Evolutionary conservation across 1,140 invertebrate genomes (phyloP).

Genomic region (Bombus haemorrhoidalis): DNA sequence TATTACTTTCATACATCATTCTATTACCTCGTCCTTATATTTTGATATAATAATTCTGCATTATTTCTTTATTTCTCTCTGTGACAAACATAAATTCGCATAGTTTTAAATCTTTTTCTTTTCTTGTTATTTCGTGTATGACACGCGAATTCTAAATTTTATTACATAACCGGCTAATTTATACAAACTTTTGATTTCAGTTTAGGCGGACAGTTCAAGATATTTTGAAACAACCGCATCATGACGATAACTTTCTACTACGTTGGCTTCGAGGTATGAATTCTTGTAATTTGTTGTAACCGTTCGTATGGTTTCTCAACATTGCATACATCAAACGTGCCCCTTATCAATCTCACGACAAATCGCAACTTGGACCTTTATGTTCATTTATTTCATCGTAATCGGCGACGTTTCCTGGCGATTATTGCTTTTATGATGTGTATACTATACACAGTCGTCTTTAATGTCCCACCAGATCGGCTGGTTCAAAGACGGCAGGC

Average conservation of each 20-base stretch:
- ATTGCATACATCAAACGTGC: background rate
- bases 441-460: too few species aligned
- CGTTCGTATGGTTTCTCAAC: background rate
- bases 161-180: background rate
- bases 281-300: constrained; percentile 34
- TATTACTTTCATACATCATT: background rate
- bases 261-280: constrained; percentile 91
- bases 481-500: background rate
- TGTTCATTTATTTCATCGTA: background rate
- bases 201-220: constrained; percentile 87
- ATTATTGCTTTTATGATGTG: background rate
- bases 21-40: background rate
- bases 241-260: constrained; percentile 90
- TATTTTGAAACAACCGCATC: constrained; percentile 85
- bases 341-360: background rate
- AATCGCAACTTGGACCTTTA: background rate
- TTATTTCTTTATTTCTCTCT: too few species aligned
- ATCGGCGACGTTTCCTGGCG: background rate
- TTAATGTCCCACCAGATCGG: too few species aligned
- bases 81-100: background rate
- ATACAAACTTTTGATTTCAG: constrained; percentile 82
- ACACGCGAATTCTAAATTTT: background rate
- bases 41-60: too few species aligned
- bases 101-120: background rate
- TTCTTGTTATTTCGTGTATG: background rate